A percentile compares a stretch with the other conserved stretches of the same genome.
Evolutionary conservation across 2,888 invertebrate species (phyloP).

Genomic region (Mythimna impura): DNA sequence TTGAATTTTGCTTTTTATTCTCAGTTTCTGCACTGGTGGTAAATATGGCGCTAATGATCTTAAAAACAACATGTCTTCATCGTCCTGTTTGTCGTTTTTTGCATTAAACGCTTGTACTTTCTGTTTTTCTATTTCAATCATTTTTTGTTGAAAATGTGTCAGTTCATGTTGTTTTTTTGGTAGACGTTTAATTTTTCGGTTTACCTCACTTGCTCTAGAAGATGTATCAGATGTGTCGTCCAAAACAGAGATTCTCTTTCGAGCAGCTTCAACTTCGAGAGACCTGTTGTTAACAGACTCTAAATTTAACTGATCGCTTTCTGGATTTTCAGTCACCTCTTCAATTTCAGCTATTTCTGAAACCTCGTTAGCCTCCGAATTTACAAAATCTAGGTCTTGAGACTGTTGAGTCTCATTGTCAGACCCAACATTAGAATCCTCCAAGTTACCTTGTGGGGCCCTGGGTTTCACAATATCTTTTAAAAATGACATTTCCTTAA

Average conservation of each 20-base stretch:
- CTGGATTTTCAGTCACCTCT: constrained; percentile 8
- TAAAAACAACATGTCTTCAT: not conserved
- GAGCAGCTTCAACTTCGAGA: constrained; percentile 10
- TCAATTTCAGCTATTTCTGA: constrained; percentile 10
- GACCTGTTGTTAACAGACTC: constrained; percentile 9
- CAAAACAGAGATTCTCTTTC: constrained; percentile 10
- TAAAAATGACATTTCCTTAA: not conserved
- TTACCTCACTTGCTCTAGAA: not conserved
- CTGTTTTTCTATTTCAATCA: not conserved
- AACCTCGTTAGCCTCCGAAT: not conserved
- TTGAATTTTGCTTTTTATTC: constrained; percentile 1
- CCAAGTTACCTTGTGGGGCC: constrained; percentile 3
- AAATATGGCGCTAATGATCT: not conserved
- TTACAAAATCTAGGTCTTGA: constrained; percentile 14
- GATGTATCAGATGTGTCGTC: not conserved
- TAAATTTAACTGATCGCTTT: constrained; percentile 1
- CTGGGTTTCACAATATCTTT: constrained; percentile 15
- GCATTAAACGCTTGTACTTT: no score
- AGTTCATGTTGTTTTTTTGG: not conserved
- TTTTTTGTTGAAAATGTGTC: not conserved
- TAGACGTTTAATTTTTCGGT: not conserved
- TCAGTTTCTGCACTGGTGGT: not conserved
- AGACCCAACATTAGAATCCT: constrained; percentile 6
- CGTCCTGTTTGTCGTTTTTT: not conserved
- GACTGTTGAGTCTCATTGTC: constrained; percentile 12